phyloP scores from a whole-genome alignment of 2,888 invertebrate genomes.

The Argyresthia goedartella region DNA sequence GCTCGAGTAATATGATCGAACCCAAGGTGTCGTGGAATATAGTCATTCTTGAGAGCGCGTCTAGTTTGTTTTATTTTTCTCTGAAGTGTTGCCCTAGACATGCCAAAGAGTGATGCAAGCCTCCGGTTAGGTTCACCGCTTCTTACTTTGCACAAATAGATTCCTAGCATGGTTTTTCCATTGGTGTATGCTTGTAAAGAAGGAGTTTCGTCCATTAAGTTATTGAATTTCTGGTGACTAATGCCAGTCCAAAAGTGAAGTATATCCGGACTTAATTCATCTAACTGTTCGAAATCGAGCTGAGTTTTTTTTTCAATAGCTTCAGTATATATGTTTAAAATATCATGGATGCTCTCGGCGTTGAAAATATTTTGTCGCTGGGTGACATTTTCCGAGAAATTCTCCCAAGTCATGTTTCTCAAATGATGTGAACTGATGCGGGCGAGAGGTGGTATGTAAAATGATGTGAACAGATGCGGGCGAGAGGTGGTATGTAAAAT shows the following conservation, averaged over 20 bases:
- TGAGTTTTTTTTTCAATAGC: background rate
- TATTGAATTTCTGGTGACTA: conserved; percentile 2
- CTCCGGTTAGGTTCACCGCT: conserved; percentile 1
- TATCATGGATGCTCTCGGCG: background rate
- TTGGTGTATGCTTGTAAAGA: background rate
- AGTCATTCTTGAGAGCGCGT: conserved; percentile 2
- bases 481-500: conserved; percentile 3
- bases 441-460: conserved; percentile 3
- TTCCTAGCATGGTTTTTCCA: conserved; percentile 1
- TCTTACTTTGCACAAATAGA: conserved; percentile 2
- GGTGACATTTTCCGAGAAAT: conserved; percentile 6
- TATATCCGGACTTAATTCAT: background rate
- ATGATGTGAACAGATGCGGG: conserved; percentile 5
- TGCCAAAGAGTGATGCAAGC: too few relatives aligned
- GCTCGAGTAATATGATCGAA: conserved; percentile 3
- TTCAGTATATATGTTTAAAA: background rate
- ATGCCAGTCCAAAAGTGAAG: conserved; percentile 3
- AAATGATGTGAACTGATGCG: conserved; percentile 5
- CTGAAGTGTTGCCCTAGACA: background rate
- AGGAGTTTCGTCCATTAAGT: conserved; percentile 1
- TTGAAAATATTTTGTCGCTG: conserved; percentile 6
- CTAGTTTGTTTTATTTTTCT: conserved; percentile 1
- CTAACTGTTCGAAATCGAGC: background rate
- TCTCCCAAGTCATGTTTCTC: background rate
- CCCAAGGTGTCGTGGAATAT: conserved; percentile 5